A percentile compares a stretch with the other conserved stretches of the same genome.
Conservation (phyloP, 2,113 vertebrate genomes). For the Spizaetus ornatus region DNA sequence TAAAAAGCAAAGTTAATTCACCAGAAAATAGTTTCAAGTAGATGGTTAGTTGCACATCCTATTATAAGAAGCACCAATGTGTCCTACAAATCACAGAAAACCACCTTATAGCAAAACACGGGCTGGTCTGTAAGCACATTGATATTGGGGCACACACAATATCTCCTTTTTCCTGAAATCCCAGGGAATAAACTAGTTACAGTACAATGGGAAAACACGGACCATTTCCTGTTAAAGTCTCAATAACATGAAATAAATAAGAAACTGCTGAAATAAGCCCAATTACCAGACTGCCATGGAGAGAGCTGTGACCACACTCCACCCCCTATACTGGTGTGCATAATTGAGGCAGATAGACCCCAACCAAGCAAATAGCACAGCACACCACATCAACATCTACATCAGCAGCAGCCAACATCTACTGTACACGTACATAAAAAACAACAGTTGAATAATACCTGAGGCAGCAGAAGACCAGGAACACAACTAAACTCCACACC, state of each 20-base stretch:
- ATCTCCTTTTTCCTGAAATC: neutral
- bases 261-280: neutral
- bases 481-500: accelerated
- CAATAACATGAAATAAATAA: neutral
- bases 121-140: neutral
- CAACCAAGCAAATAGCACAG: neutral
- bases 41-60: neutral
- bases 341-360: accelerated
- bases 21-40: neutral
- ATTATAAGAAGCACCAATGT: neutral
- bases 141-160: neutral
- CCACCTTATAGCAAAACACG: neutral
- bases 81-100: neutral
- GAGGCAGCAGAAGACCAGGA: neutral
- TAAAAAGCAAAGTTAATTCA: neutral
- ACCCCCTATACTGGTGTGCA: accelerated
- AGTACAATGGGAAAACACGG: neutral
- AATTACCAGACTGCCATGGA: too few species aligned
- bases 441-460: neutral
- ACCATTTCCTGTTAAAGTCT: neutral
- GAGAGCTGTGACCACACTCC: neutral
- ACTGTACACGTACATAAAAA: accelerated
- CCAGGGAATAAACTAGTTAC: neutral
- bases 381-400: neutral
- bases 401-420: neutral